These are phyloP conservation scores for Pheosia gnoma DNA, from an alignment of 2,888 invertebrate genomes.

Conservation along the genomic window DNA sequence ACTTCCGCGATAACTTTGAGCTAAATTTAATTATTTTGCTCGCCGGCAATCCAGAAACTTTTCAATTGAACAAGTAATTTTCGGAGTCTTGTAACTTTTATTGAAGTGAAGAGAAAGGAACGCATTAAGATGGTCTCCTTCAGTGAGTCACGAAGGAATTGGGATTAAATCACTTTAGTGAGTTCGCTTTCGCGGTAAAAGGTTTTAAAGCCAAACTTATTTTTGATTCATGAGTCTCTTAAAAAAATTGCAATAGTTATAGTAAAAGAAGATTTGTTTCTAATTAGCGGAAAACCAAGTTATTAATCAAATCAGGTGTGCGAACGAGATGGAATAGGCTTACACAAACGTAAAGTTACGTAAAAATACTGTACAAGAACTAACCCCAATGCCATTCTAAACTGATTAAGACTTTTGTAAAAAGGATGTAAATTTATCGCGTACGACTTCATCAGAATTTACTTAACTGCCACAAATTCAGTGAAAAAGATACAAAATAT, in stretches of 20 bases:
- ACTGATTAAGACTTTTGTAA: no score
- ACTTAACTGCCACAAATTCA: no score
- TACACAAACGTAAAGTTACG: no score
- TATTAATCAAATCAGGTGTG: no score
- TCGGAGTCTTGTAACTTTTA: constrained; percentile 47
- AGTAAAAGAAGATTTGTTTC: no score
- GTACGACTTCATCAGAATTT: no score
- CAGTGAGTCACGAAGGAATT: constrained; percentile 46
- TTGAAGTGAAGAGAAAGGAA: constrained; percentile 41
- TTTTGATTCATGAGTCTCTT: constrained; percentile 14
- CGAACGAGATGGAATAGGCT: no score
- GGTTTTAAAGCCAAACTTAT: constrained; percentile 35
- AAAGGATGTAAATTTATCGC: no score
- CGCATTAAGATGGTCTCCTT: constrained; percentile 45
- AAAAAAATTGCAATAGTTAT: no score
- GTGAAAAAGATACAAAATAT: neutral
- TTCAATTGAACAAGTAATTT: constrained; percentile 50
- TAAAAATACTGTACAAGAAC: no score
- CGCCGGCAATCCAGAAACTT: constrained; percentile 49
- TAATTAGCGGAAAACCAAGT: no score
- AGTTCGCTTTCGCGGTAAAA: constrained; percentile 42
- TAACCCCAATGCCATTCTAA: no score
- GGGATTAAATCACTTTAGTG: constrained; percentile 46
- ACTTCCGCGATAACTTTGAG: constrained; percentile 37
- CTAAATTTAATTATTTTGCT: constrained; percentile 52